Base-by-base conservation (phyloP, 2,113 vertebrate species). In the Motacilla tschutschensis region DNA sequence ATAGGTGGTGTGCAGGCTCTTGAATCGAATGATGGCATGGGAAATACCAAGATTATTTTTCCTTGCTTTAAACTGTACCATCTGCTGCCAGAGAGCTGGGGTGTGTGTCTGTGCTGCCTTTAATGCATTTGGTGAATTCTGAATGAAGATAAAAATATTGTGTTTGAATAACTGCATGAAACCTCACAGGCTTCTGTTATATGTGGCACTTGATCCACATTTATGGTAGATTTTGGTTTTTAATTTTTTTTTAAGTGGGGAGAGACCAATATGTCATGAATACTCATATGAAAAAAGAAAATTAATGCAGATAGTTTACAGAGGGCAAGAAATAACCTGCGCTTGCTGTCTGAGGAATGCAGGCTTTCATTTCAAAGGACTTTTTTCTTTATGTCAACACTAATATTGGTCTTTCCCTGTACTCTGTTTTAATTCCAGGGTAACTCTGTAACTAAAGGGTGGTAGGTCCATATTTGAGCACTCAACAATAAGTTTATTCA, bases 141-240 rank as follows among this genome's bases (percentile, higher is more conserved):
- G 96, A 97, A 96, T 97, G 96, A 93, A 94, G 95, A 95, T 89
- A 50, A 93, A 92, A 94, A 81, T 91, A 93, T 69, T 92, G 94
- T 96, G 95, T 91, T 93, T 90, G 95, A 96, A 95, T 96, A 97
- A 96, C 85, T 97, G 97, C 97, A 98, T 98, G 97, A 97, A 94
- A 96, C 83, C 79, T 96, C 96, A 95, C 94, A 94, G 96, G 96
- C 97, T 98, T 97, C 92, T 96, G 96, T 96, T 96, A 44, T 50
- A 92, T 48, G 88, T 96, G 95, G 94, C 97, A 96, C 93, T 97
- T 93, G 87, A 94, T 95, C 88, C 89, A 89, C 93, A 11, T 90
- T 90, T 94, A 85, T 81, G 55, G 62, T 83, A 96, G 86, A 93
- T 80, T 59, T 93, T 91, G 83, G 63, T 74, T 80, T 53, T n/a